These are phyloP conservation scores for Vulpes ferrilata DNA, from an alignment of 2,113 vertebrate genomes.

Conservation along the genomic window DNA sequence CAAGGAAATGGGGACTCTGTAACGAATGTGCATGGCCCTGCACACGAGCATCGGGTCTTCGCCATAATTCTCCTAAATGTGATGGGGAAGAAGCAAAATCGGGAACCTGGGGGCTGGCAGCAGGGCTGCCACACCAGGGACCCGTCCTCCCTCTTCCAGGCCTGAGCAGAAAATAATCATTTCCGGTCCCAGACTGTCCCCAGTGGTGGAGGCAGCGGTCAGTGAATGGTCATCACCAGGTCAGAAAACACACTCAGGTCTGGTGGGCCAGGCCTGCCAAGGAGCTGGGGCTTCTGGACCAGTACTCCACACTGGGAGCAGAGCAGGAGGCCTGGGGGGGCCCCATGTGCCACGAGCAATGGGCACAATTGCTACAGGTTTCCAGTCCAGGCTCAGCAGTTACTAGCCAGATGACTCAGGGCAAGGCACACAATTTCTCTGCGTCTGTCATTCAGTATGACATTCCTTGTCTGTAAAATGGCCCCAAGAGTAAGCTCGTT, in stretches of 20 bases:
- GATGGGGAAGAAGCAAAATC: not conserved
- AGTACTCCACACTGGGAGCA: accelerated
- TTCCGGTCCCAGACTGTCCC: not conserved
- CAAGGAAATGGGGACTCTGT: not conserved
- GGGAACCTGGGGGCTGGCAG: not conserved
- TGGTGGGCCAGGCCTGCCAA: not conserved
- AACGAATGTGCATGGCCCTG: not conserved
- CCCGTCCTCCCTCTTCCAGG: not conserved
- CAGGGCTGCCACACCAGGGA: accelerated
- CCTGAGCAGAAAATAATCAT: not conserved
- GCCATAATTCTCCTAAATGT: not conserved
- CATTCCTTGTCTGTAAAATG: not conserved
- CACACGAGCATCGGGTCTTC: not conserved
- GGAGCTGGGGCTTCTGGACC: not conserved
- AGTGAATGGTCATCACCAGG: slow-evolving; percentile 61
- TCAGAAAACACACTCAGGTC: not conserved
- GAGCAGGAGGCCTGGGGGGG: too few species aligned
- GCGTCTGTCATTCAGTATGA: accelerated
- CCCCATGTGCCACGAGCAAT: accelerated
- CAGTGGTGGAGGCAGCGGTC: accelerated
- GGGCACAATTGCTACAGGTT: accelerated
- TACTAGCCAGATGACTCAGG: not conserved
- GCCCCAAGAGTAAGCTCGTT: not conserved
- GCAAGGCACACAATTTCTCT: not conserved
- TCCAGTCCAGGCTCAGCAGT: accelerated